Evolutionary conservation across 2,888 invertebrate genomes (phyloP), one percentile per base, ranked within the genome.

Genomic region (Caenorhabditis afra): DNA sequence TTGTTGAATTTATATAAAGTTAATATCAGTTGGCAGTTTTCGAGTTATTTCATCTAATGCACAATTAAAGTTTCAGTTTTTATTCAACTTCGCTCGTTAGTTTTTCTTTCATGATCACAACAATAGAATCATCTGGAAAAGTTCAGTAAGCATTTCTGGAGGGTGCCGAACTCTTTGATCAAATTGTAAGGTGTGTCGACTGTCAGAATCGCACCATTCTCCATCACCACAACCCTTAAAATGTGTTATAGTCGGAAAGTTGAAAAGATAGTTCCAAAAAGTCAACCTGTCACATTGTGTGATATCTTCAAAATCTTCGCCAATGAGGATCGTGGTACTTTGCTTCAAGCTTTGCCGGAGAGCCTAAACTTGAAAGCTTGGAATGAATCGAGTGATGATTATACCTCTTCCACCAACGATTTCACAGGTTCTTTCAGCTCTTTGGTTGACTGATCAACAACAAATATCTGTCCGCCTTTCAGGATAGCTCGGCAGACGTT

Each of bases 261-360:
- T 41, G 11, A 41, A 14, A 8, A 3, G 3, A 11, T 3, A 14
- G 29, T 29, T 29, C 7, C 7, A 3, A 29, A 14, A 41, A 14
- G 95, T 35, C 20, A 68, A 87, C 89, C 85, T 87, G 87, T 95
- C 94, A 45, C 94, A 95, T 92, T 96, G 95, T 93, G 96, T 93
- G 85, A 96, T 95, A 35, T 96, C 96, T 91, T 96, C 95, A 79
- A 96, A 93, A 16, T 96, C 93, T 92, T 96, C 96, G 37, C 96
- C 96, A 64, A 87, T 83, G 18, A 83, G 81, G 16, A 87, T 66
- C 0, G 84, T 81, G 14, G 87, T 87, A 7, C 91, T 96, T 95
- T 95, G 81, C 94, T 93, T 82, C 93, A 93, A 91, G 96, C 96
- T 91, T 95, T 95, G 73, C 23, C 53, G 50, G 0, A 83, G 44